Base-by-base conservation (phyloP, 64 coral and sea anemone genomes). In the Dendrophyllia cribrosa region DNA sequence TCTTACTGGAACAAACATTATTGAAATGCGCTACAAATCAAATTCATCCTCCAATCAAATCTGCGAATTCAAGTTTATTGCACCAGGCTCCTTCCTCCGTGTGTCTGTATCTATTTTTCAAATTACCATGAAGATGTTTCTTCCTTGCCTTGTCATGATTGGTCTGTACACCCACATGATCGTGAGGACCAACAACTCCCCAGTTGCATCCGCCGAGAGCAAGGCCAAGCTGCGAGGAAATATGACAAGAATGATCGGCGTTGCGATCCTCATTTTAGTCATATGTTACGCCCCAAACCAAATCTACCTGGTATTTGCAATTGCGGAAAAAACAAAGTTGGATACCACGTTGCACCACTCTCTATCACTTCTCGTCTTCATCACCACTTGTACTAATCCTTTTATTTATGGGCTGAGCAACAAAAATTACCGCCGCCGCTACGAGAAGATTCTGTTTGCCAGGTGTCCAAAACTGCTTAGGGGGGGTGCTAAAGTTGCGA, bases 401-500 rank as follows among this genome's bases (percentile, higher is more conserved):
- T 49, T 66, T 7, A 93, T 93, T 44, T 93, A 93, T 48, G 91
- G 91, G 25, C 50, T 93, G 4, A 93, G 70, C 21, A 93, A 80
- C 59, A 67, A 69, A 43, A 78, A 73, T 1, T 93, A 86, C 60
- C 82, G 72, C 7, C 47, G 78, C 6, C 70, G 91, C 9, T 93
- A 93, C 58, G 24, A 22, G 22, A 85, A 78, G 24, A 49, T 87
- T 49, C 15, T 87, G 3, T 21, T 87, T 2, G 17, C 14, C 10
- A 17, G 77, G 24, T 92, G 79, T 50, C 90, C 59, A 1, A 63
- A 13, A 82, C 23, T 14, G 1, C n/a, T 71, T 4, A 4, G 17
- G 25, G n/a, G 34, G 6, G 68, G n/a, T 13, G n/a, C 68, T 4
- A 71, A 56, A 4, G 53, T 34, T 34, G 0, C 34, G 34, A 34